A percentile compares a stretch with the other conserved stretches of the same genome.
Conservation (phyloP, 2,888 invertebrate genomes). For the Plutella xylostella region DNA sequence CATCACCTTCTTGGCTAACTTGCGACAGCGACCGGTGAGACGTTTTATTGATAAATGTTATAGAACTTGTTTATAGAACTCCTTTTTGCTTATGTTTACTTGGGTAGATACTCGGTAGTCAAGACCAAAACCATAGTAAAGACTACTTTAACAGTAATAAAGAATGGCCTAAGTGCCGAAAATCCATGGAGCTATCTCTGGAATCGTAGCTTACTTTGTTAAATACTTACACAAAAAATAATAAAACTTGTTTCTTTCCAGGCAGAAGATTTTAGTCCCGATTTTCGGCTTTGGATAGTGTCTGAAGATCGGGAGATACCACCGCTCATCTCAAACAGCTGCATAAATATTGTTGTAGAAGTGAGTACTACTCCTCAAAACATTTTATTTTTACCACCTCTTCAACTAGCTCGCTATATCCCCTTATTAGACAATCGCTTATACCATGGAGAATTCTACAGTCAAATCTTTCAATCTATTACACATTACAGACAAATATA, state of each 20-base stretch:
- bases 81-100: too few relatives aligned
- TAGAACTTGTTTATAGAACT: too few relatives aligned
- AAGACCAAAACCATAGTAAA: too few relatives aligned
- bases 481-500: too few relatives aligned
- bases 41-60: too few relatives aligned
- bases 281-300: slow-evolving; percentile 82
- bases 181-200: too few relatives aligned
- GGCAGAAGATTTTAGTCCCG: slow-evolving; percentile 37
- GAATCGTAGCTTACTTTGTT: background rate
- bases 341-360: slow-evolving; percentile 73
- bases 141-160: too few relatives aligned
- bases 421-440: too few relatives aligned
- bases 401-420: background rate
- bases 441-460: too few relatives aligned
- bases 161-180: too few relatives aligned
- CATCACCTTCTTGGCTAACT: slow-evolving; percentile 33
- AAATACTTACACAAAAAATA: background rate
- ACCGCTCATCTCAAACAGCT: slow-evolving; percentile 78
- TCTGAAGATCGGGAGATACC: slow-evolving; percentile 87
- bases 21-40: slow-evolving; percentile 21
- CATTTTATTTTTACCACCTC: background rate
- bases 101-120: too few relatives aligned
- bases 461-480: too few relatives aligned
- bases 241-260: slow-evolving; percentile 19
- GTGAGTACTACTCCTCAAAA: slow-evolving; percentile 25